These are phyloP conservation scores for Ormyrus nitidulus DNA, from an alignment of 2,888 invertebrate species.

Conservation along the genomic window DNA sequence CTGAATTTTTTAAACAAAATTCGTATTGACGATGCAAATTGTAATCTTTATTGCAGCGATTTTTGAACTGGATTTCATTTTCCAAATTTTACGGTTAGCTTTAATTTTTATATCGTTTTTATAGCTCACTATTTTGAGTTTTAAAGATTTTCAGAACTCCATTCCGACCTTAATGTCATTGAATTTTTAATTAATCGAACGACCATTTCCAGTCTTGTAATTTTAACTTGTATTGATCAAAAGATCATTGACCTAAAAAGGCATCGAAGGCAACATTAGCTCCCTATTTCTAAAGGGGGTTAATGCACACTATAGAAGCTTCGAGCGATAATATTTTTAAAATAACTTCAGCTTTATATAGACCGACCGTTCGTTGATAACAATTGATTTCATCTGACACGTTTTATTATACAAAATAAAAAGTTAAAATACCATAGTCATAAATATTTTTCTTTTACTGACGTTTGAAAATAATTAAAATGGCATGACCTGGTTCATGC, in stretches of 20 bases:
- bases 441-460: conserved; percentile 13
- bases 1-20: too few relatives aligned
- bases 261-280: conserved; percentile 21
- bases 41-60: too few relatives aligned
- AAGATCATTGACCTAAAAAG: conserved; percentile 35
- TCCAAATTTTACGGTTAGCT: too few relatives aligned
- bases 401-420: conserved; percentile 24
- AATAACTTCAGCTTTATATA: conserved; percentile 23
- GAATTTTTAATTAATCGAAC: too few relatives aligned
- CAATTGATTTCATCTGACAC: conserved; percentile 25
- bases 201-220: background rate
- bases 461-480: conserved; percentile 28
- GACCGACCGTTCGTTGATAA: conserved; percentile 19
- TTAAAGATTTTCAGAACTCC: too few relatives aligned
- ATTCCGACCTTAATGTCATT: too few relatives aligned
- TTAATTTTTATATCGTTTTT: too few relatives aligned
- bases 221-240: conserved; percentile 23
- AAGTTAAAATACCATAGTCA: background rate
- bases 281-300: conserved; percentile 35
- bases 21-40: too few relatives aligned
- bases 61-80: too few relatives aligned
- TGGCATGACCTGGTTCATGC: background rate
- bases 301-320: conserved; percentile 22
- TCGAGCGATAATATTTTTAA: conserved; percentile 34
- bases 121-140: too few relatives aligned